phyloP scores from a whole-genome alignment of 1,140 invertebrate species.

The Plectus sambesii region DNA sequence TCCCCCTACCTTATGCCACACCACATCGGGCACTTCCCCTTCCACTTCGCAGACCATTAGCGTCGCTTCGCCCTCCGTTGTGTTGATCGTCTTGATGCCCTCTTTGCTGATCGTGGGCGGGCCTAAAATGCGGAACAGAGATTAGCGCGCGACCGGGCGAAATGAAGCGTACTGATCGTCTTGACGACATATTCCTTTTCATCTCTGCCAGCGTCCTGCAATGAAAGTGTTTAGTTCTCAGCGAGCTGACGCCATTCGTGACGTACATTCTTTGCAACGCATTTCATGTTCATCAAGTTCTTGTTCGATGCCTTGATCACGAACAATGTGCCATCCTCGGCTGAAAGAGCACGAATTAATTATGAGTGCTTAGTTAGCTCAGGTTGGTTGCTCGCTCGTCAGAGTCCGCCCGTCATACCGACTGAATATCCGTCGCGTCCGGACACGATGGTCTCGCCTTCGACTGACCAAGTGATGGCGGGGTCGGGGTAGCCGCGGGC shows the following conservation, averaged over 20 bases:
- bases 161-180: slow-evolving; percentile 7
- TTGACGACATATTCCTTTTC: slow-evolving; percentile 26
- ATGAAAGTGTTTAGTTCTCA: too few species aligned
- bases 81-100: slow-evolving; percentile 26
- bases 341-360: slow-evolving; percentile 15
- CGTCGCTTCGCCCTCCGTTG: slow-evolving; percentile 31
- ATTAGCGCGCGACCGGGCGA: too few species aligned
- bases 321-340: slow-evolving; percentile 21
- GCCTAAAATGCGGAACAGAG: slow-evolving; percentile 11
- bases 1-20: slow-evolving; percentile 28
- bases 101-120: slow-evolving; percentile 25
- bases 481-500: slow-evolving; percentile 36
- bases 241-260: too few species aligned
- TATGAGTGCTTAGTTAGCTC: slow-evolving; percentile 12
- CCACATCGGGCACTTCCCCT: slow-evolving; percentile 23
- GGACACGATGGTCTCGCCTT: slow-evolving; percentile 28
- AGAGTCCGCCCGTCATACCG: too few species aligned
- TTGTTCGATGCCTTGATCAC: too few species aligned
- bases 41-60: slow-evolving; percentile 29
- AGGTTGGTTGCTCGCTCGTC: slow-evolving; percentile 2
- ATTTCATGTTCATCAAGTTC: too few species aligned
- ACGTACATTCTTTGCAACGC: too few species aligned
- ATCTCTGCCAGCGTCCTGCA: slow-evolving; percentile 34
- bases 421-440: too few species aligned
- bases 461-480: slow-evolving; percentile 31